Base-by-base conservation (phyloP, 2,797 vertebrate genomes). In the Melanogrammus aeglefinus region DNA sequence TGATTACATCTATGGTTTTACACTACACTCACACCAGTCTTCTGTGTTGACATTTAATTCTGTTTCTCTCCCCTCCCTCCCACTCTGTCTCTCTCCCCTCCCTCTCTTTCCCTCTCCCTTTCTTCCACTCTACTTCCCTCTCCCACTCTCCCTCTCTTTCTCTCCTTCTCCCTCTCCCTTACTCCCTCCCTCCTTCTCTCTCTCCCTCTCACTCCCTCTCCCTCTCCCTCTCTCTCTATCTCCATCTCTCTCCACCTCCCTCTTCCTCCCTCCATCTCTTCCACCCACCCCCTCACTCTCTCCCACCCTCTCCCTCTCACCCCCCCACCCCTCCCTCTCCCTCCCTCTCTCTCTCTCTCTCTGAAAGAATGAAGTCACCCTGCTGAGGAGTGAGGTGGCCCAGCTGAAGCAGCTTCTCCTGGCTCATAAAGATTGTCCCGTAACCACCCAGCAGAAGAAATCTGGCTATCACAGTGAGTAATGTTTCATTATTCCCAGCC, bases 361-460 rank as follows among this genome's bases (percentile, higher is more conserved):
- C 88, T 91, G 93, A 86, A 92, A 99, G 98, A 99, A 90, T 91
- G 97, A 99, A 97, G 98, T 99, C 94, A 96, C 97, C 95, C 96
- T 98, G 95, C 97, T 99, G 96, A 96, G 97, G 94, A 99, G 96
- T 93, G 97, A 99, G 96, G 98, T 99, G 95, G 96, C 97, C 89
- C 98, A 98, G 95, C 96, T 99, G 95, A 99, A 99, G 95, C 98
- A 99, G 96, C 97, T 99, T 93, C 96, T 99, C 91, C 96, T 99
- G 95, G 97, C 98, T 96, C 97, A 99, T 96, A 99, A 98, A 97
- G 97, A 99, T 96, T 99, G 98, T 95, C 98, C 98, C 91, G 97
- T 99, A 94, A 99, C 98, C 33, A 96, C 96, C 95, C 97, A 99
- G 96, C 98, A 99, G 96, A 99, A 98, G 96, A 99, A 98, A 94